Evolutionary conservation across 2,888 invertebrate species (phyloP).

Genomic region (Trissolcus japonicus): DNA sequence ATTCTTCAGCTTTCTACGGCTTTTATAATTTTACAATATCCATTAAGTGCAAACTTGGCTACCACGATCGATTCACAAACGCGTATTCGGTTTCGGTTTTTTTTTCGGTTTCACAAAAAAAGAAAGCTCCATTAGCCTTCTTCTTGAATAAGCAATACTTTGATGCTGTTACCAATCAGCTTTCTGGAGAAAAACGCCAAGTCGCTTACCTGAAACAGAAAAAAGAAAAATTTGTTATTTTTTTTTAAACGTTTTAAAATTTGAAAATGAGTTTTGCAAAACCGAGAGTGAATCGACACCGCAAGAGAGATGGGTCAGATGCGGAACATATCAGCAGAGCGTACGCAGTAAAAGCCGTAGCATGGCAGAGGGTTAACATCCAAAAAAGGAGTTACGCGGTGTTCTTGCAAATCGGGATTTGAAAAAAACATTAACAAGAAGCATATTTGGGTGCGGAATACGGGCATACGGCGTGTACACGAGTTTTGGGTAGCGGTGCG

Average conservation of each 20-base stretch:
- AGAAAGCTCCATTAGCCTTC: too few species aligned
- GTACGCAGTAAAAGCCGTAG: conserved; percentile 16
- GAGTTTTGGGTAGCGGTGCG: conserved; percentile 14
- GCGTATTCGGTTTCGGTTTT: conserved; percentile 5
- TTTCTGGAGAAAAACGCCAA: neutral
- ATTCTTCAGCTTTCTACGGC: conserved; percentile 37
- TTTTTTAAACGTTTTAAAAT: neutral
- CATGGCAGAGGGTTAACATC: conserved; percentile 14
- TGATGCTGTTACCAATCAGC: neutral
- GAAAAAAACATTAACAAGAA: conserved; percentile 37
- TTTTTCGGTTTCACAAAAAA: too few species aligned
- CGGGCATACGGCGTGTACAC: conserved; percentile 33
- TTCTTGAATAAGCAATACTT: neutral
- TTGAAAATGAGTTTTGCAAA: neutral
- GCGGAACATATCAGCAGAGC: neutral
- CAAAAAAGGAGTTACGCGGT: conserved; percentile 41
- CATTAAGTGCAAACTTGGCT: conserved; percentile 26
- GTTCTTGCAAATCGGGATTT: conserved; percentile 47
- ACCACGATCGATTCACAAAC: conserved; percentile 28
- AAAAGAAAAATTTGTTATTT: conserved; percentile 3
- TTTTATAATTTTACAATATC: conserved; percentile 42
- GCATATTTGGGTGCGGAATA: conserved; percentile 44
- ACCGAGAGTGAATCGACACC: too few species aligned
- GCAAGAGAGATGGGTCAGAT: conserved; percentile 2
- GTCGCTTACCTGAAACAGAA: conserved; percentile 54